Percentiles rank a stretch among this genome's conserved stretches.
Evolutionary conservation across 2,797 vertebrate genomes (phyloP).

Genomic region (Etheostoma nigrum): DNA sequence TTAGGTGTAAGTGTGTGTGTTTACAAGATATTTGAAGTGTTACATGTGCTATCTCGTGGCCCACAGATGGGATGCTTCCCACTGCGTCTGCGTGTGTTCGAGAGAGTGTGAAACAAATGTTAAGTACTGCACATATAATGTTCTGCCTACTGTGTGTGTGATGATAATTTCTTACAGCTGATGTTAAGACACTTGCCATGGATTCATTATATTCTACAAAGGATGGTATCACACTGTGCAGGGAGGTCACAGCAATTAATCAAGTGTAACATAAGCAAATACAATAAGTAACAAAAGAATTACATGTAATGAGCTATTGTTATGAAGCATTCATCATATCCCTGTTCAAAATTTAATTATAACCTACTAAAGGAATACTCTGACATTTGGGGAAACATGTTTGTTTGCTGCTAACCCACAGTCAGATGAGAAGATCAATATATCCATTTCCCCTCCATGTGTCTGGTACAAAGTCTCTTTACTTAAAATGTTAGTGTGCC

Average conservation of each 20-base stretch:
- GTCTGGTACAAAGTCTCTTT: neutral
- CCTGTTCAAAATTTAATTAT: neutral
- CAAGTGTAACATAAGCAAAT: constrained; percentile 13
- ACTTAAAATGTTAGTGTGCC: neutral
- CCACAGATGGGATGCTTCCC: constrained; percentile 47
- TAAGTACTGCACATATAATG: constrained; percentile 19
- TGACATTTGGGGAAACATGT: constrained; percentile 23
- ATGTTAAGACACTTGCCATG: constrained; percentile 6
- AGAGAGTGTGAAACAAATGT: constrained; percentile 39
- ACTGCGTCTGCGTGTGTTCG: constrained; percentile 27
- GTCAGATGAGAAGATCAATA: constrained; percentile 21
- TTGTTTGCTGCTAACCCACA: constrained; percentile 9
- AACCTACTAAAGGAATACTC: neutral
- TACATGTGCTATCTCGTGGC: constrained; percentile 46
- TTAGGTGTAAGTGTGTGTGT: constrained; percentile 27
- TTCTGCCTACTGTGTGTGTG: constrained; percentile 36
- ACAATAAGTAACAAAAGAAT: neutral
- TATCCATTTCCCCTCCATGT: constrained; percentile 5
- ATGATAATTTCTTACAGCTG: constrained; percentile 42
- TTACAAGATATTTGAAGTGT: constrained; percentile 45
- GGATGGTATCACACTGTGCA: constrained; percentile 13
- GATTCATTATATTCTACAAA: constrained; percentile 26
- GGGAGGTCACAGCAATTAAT: constrained; percentile 19
- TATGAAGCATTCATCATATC: neutral
- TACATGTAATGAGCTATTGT: constrained; percentile 1